Evolutionary conservation across 2,888 invertebrate genomes (phyloP).

Genomic region (Hedya salicella): DNA sequence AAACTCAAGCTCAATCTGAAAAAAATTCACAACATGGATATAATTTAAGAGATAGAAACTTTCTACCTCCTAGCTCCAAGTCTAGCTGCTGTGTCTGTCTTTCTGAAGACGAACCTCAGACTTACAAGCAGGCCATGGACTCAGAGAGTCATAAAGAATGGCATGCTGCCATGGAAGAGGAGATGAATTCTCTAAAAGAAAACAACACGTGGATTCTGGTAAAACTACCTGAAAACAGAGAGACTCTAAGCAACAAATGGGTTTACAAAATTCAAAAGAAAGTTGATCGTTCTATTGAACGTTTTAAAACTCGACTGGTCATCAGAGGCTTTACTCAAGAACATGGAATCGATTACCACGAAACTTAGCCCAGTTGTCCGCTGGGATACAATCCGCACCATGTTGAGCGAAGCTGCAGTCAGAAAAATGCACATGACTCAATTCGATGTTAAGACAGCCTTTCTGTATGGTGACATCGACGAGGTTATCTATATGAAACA

Average conservation of each 20-base stretch:
- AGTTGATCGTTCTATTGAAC: slow-evolving; percentile 4
- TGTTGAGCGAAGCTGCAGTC: not conserved
- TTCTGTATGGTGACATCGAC: too few species aligned
- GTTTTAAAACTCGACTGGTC: not conserved
- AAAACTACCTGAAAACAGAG: slow-evolving; percentile 1
- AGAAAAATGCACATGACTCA: not conserved
- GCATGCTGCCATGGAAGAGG: slow-evolving; percentile 2
- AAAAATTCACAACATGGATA: not conserved
- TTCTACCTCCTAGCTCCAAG: too few species aligned
- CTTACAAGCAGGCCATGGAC: slow-evolving; percentile 1
- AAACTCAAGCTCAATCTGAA: too few species aligned
- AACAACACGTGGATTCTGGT: slow-evolving; percentile 2
- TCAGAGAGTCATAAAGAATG: not conserved
- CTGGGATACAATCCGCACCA: not conserved
- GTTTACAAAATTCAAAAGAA: not conserved
- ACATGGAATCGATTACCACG: not conserved
- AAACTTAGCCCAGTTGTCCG: not conserved
- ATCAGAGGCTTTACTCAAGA: slow-evolving; percentile 2
- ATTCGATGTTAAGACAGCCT: too few species aligned
- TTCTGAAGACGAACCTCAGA: slow-evolving; percentile 6
- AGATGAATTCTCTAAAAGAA: not conserved
- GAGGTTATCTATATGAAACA: not conserved
- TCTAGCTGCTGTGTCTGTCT: not conserved
- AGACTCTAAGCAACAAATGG: not conserved
- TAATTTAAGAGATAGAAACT: not conserved